Evolutionary conservation across 2,888 invertebrate genomes (phyloP).

Genomic region (Hyposoter didymator): DNA sequence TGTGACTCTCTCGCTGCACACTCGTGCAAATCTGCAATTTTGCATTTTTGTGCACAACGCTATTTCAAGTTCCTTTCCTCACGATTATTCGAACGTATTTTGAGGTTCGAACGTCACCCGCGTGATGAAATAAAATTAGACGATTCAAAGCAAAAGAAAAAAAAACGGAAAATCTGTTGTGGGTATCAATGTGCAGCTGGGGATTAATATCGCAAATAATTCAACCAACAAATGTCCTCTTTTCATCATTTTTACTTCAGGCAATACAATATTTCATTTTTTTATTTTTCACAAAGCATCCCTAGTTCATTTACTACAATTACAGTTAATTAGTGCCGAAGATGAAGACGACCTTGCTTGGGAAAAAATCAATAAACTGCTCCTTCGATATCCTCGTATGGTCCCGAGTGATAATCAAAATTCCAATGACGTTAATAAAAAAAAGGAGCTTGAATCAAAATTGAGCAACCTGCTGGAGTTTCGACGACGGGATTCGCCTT

Average conservation of each 20-base stretch:
- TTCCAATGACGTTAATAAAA: constrained; percentile 26
- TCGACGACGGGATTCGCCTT: constrained; percentile 47
- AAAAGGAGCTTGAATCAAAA: constrained; percentile 58
- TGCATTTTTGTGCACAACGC: too few species aligned
- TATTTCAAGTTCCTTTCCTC: too few species aligned
- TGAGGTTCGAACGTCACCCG: too few species aligned
- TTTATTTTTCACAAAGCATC: neutral
- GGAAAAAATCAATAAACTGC: constrained; percentile 59
- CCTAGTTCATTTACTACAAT: neutral
- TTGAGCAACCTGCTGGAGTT: constrained; percentile 61
- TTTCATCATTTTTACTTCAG: neutral
- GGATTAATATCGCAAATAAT: neutral
- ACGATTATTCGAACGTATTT: too few species aligned
- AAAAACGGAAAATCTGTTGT: too few species aligned
- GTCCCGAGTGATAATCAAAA: constrained; percentile 39
- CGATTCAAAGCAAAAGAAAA: too few species aligned
- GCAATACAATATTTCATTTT: neutral
- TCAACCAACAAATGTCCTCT: neutral
- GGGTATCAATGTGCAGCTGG: too few species aligned
- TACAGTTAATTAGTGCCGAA: constrained; percentile 52
- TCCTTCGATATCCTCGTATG: constrained; percentile 49
- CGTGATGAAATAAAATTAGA: too few species aligned
- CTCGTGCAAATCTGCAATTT: too few species aligned
- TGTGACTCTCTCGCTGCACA: too few species aligned
- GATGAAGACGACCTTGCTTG: constrained; percentile 59